These are phyloP conservation scores for Microcebus jonahi DNA, from an alignment of 2,113 vertebrate genomes.

Conservation along the genomic window DNA sequence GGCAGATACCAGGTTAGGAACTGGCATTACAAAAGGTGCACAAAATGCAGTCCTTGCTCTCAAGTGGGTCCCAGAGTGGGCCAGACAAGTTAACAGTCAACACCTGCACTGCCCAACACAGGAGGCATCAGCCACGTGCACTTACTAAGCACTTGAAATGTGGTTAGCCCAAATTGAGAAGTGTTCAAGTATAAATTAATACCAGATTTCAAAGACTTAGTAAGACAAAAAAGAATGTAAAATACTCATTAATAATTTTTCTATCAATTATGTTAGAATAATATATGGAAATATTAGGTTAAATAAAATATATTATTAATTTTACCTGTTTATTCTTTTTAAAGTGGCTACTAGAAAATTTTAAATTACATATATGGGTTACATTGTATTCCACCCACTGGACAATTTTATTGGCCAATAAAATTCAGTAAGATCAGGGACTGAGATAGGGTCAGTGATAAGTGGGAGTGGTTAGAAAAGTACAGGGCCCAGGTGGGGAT, in stretches of 20 bases:
- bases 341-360: background rate
- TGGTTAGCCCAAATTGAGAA: background rate
- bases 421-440: background rate
- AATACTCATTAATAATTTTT: background rate
- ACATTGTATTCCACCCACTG: background rate
- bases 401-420: background rate
- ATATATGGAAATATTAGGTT: background rate
- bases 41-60: background rate
- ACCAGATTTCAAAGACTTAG: background rate
- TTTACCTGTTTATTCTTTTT: background rate
- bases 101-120: background rate
- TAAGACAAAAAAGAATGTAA: background rate
- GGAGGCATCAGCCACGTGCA: background rate
- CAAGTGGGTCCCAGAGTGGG: background rate
- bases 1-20: background rate
- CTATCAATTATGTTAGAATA: background rate
- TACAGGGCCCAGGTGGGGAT: background rate
- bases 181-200: background rate
- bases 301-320: conserved; percentile 3
- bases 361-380: background rate
- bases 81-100: background rate
- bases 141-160: background rate
- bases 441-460: background rate
- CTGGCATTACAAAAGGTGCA: background rate
- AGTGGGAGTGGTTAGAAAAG: too few species aligned